phyloP scores from a whole-genome alignment of 2,797 vertebrate genomes.

The Gila robusta region DNA sequence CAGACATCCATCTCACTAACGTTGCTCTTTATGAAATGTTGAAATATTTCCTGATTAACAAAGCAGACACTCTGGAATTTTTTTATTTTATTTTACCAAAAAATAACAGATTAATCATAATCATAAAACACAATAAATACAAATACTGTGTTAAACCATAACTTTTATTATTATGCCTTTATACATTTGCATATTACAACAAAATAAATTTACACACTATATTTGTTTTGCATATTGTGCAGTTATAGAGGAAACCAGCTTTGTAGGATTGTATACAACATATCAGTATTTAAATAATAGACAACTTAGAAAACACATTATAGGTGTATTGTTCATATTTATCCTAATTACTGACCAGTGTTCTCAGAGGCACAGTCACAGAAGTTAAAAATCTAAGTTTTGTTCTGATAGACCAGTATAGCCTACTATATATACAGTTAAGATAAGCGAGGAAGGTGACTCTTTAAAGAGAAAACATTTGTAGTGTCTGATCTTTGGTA shows the following conservation, averaged over 20 bases:
- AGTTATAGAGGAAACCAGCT: slow-evolving; percentile 26
- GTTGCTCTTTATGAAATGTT: background rate
- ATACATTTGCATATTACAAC: slow-evolving; percentile 64
- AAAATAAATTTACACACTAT: slow-evolving; percentile 42
- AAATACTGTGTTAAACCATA: slow-evolving; percentile 30
- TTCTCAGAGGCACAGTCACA: slow-evolving; percentile 10
- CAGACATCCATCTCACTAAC: background rate
- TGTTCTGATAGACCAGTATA: background rate
- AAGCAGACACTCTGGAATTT: background rate
- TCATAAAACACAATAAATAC: background rate
- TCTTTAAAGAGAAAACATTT: slow-evolving; percentile 11
- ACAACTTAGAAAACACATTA: slow-evolving; percentile 32
- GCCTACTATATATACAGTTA: background rate
- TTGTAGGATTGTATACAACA: slow-evolving; percentile 25
- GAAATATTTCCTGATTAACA: background rate
- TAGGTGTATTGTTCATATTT: background rate
- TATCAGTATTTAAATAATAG: background rate
- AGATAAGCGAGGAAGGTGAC: background rate
- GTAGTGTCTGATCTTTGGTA: slow-evolving; percentile 41
- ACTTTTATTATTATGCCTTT: slow-evolving; percentile 64
- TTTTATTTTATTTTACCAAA: background rate
- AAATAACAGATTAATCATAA: background rate
- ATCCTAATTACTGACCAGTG: slow-evolving; percentile 5
- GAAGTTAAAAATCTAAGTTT: slow-evolving; percentile 13
- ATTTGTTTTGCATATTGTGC: slow-evolving; percentile 47